Evolutionary conservation across 2,797 vertebrate genomes (phyloP), one percentile per base, ranked within the genome.

Genomic region (Oreochromis mossambicus): DNA sequence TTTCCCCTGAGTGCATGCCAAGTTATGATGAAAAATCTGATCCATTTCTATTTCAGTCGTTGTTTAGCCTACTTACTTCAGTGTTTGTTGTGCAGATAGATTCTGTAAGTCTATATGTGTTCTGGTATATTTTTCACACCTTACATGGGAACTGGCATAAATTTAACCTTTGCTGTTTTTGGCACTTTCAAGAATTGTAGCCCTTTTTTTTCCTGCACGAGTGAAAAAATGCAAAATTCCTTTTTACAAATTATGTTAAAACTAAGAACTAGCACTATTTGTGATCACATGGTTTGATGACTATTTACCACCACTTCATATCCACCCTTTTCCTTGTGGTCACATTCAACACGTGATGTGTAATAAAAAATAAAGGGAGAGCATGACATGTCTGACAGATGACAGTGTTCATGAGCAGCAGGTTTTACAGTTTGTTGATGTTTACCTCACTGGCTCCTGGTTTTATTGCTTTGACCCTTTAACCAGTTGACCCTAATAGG

Each of bases 1-100:
- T 88, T 79, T 51, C 78, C 87, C 70, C 70, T 68, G 89, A 88
- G 58, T 4, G 0, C 70, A 29, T 68, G 92, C 88, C 90, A 92
- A 92, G 92, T 84, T 89, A 24, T 88, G 91, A 86, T 89, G 90
- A 93, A 93, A 91, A 92, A 94, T 92, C 80, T 61, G 93, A 95
- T 94, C 93, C 91, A 92, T 88, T 93, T 94, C 94, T 94, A 95
- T 95, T 95, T 94, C 91, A 92, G 93, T 93, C 91, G 80, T 86
- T 90, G 76, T 93, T 92, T 89, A 83, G 79, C 84, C 80, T 78
- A 85, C 82, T 91, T 92, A 92, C 91, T 93, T 86, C 66, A 70
- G 91, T 52, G 86, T 93, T 93, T 89, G 88, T 93, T 91, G 87
- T 81, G 92, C 84, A 94, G 94, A 94, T 94, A 92, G 87, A 80